Base-by-base conservation (phyloP, 2,113 vertebrate genomes). In the Microtus pennsylvanicus region DNA sequence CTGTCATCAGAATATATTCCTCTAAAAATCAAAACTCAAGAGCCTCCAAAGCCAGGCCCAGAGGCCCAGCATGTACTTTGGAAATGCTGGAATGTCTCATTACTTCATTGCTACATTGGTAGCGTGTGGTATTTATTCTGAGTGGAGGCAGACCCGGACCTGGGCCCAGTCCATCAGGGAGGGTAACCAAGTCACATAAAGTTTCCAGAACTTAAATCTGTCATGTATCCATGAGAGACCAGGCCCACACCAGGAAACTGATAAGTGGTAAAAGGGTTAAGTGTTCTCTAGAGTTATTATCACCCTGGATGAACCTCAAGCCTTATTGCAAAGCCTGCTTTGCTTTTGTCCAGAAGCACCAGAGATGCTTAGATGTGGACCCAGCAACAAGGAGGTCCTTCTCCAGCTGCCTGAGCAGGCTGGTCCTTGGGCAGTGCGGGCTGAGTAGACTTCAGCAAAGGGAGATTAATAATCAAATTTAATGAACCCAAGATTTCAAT, bases 401-500 rank as follows among this genome's bases (percentile, higher is more conserved):
- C 69, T 70, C 78, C 24, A 61, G 65, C 50, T 67, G 78, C 78
- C 7, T 47, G 45, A 38, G 4, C 7, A 89, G 24, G 4, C 0
- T 67, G 26, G 75, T 67, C 70, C 55, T 28, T 42, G 2, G 24
- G 38, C 33, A 35, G 33, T 1, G 12, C 75, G 28, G n/a, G 14
- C 67, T 22, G 30, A 65, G 75, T 26, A 24, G 76, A 77, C 17
- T 82, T 93, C 82, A 61, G 52, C 10, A 52, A 52, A 50, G 2
- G 7, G 4, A 83, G 63, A 3, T 24, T 30, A 81, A 69, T 8
- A 80, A 72, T 70, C 22, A n/a, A 67, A 74, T 38, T 28, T 52
- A 75, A 86, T 77, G 88, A 89, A 74, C 35, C n/a, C 61, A 72
- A 35, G 16, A 55, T 94, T 93, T 87, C 85, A 88, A 70, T 81